Evolutionary conservation across 2,797 vertebrate species (phyloP).

Genomic region (Luscinia megarhynchos): DNA sequence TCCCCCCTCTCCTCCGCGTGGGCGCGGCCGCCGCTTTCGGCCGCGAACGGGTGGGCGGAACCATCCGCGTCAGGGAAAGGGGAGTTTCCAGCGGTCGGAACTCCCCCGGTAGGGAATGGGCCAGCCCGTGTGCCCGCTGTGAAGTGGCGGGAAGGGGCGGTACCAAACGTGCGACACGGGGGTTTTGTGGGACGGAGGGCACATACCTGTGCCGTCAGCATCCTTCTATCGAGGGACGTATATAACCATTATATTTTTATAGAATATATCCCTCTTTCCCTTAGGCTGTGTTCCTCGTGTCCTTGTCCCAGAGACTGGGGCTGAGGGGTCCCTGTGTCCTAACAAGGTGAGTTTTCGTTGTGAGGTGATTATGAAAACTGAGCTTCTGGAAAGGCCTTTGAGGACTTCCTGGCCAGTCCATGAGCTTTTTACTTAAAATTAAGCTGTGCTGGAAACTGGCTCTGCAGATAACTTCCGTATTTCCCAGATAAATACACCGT

Average conservation of each 20-base stretch:
- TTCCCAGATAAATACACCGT: not conserved
- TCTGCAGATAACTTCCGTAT: not conserved
- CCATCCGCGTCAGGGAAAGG: not conserved
- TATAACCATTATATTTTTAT: too few species aligned
- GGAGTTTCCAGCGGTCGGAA: fast-evolving
- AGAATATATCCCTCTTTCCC: not conserved
- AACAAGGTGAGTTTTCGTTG: not conserved
- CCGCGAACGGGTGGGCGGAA: not conserved
- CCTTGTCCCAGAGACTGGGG: not conserved
- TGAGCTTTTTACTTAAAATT: not conserved
- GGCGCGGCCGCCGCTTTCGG: not conserved
- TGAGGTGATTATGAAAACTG: not conserved
- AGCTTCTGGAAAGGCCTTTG: not conserved
- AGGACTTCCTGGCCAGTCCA: not conserved
- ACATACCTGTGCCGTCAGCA: fast-evolving
- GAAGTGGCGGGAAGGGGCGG: not conserved
- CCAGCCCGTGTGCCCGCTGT: not conserved
- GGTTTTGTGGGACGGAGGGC: too few species aligned
- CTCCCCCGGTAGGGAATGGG: not conserved
- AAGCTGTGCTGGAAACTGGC: not conserved
- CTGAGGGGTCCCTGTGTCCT: not conserved
- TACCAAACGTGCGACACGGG: not conserved
- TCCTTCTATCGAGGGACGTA: not conserved
- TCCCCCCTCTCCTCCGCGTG: not conserved
- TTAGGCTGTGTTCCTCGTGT: not conserved